These are phyloP conservation scores for Eira barbara DNA, from an alignment of 2,113 vertebrate species.

Conservation along the genomic window DNA sequence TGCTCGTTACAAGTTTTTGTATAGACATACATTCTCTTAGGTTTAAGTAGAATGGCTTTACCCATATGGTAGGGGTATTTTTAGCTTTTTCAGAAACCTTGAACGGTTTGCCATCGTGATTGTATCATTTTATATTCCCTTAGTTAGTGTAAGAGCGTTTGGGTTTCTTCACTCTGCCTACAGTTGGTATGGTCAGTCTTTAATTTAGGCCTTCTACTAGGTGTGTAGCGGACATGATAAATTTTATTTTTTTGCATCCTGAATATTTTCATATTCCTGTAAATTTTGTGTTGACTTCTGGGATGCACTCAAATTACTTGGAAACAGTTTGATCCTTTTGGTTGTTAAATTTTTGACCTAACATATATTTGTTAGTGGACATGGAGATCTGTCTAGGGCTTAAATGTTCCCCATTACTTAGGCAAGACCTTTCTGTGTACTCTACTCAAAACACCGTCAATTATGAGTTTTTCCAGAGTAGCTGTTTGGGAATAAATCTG, in stretches of 20 bases:
- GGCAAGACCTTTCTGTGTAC: background rate
- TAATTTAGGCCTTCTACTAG: background rate
- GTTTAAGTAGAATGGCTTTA: background rate
- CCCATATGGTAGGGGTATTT: background rate
- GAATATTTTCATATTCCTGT: background rate
- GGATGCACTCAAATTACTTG: background rate
- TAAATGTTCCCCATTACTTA: background rate
- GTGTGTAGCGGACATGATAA: background rate
- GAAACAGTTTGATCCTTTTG: background rate
- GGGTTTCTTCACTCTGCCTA: background rate
- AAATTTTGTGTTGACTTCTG: background rate
- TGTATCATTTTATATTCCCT: background rate
- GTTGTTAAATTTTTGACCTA: background rate
- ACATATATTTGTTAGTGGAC: background rate
- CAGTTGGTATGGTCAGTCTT: background rate
- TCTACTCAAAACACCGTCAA: background rate
- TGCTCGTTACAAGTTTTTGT: background rate
- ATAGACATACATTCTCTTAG: background rate
- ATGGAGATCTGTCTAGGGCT: background rate
- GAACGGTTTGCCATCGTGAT: background rate
- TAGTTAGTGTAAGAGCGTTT: background rate
- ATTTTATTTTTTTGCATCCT: background rate
- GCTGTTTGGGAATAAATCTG: background rate
- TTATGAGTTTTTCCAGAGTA: background rate
- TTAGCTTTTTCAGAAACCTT: background rate